Evolutionary conservation across 2,113 vertebrate genomes (phyloP), one percentile per base, ranked within the genome.

Genomic region (Ciconia boyciana): DNA sequence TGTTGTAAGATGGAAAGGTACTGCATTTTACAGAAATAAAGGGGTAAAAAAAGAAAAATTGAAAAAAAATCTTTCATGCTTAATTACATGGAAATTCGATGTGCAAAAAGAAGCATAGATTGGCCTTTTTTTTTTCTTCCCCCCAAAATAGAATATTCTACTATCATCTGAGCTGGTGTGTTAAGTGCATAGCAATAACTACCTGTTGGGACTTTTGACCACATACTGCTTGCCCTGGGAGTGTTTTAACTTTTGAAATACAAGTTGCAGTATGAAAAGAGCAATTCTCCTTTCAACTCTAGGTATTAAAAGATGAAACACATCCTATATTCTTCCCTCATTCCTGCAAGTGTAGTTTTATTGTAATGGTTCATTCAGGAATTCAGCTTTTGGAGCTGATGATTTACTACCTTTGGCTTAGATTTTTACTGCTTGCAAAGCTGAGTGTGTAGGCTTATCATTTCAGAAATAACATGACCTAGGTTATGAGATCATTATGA

Each of bases 381-480:
- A 46, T 83, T 83, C 19, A 62, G 52, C 31, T 83, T 96, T 91
- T 80, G 70, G 70, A 80, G 21, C 28, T 43, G 55, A 78, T 8
- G 1, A 49, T 78, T 96, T 70, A 75, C 7, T 71, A 34, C 14
- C 28, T 57, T 89, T 90, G 77, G 61, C 83, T 89, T 80, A 5
- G 5, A 49, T 62, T 92, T 93, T 87, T 89, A 46, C 48, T 72
- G 31, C 51, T 81, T 87, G 41, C 32, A 64, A 91, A 90, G 55
- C 71, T 65, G 52, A 60, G 16, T 69, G 34, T 39, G 49, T 48
- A 88, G 31, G 24, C n/a, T 90, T 94, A 90, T 90, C 28, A 24
- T 92, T 93, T 92, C 76, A 93, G 69, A 65, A 82, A 69, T 61
- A 75, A 34, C 36, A 62, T 77, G 61, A 70, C 41, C 41, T 46